Percentiles rank a stretch among this genome's conserved stretches.
These are phyloP conservation scores for Sabatieria punctata DNA, from an alignment of 2,888 invertebrate species.

Conservation along the genomic window DNA sequence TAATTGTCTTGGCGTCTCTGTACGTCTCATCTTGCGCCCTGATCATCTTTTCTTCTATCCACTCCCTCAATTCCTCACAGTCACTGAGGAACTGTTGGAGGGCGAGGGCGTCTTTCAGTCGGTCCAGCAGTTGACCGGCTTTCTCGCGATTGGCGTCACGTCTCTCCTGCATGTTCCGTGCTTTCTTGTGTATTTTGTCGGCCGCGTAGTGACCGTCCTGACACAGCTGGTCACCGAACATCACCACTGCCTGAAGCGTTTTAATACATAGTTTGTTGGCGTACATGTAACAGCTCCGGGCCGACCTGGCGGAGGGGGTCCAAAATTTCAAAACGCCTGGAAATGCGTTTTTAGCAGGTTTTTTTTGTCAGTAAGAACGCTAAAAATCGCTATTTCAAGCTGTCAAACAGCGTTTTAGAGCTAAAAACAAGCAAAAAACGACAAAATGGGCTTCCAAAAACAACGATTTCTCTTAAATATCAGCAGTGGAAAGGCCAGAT, in stretches of 20 bases:
- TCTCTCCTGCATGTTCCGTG: conserved; percentile 77
- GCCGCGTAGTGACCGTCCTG: conserved; percentile 88
- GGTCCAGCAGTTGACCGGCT: conserved; percentile 60
- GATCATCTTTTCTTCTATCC: conserved; percentile 97
- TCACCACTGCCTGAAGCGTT: conserved; percentile 52
- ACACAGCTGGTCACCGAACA: conserved; percentile 72
- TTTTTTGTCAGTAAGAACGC: no score
- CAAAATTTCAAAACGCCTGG: no score
- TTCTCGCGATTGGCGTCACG: conserved; percentile 58
- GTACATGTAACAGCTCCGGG: no score
- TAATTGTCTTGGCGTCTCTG: conserved; percentile 86
- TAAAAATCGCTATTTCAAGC: no score
- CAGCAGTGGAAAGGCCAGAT: no score
- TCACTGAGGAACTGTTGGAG: conserved; percentile 81
- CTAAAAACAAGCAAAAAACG: no score
- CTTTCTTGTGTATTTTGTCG: conserved; percentile 88
- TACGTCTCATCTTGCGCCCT: conserved; percentile 98
- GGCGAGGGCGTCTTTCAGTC: conserved; percentile 77
- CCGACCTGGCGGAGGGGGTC: no score
- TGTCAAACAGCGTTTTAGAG: no score
- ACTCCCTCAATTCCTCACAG: conserved; percentile 88
- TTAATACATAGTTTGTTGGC: no score
- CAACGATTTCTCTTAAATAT: no score
- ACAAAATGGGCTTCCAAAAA: no score
- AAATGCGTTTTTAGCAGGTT: no score